A percentile compares a stretch with the other conserved stretches of the same genome.
phyloP scores from a whole-genome alignment of 2,888 invertebrate species.

The Oscheius myriophilus region DNA sequence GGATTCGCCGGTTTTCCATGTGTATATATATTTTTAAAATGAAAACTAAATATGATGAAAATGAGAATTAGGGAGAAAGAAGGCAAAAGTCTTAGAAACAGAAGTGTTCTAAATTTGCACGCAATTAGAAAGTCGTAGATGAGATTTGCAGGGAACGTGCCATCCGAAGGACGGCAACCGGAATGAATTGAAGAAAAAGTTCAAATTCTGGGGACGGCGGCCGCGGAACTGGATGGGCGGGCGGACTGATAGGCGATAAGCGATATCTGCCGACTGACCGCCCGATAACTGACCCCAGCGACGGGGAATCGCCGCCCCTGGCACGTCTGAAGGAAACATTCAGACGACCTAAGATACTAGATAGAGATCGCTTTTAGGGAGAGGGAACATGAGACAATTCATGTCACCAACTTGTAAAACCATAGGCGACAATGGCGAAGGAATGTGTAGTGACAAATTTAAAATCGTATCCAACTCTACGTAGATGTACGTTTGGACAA shows the following conservation, averaged over 20 bases:
- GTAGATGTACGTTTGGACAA: too few relatives aligned
- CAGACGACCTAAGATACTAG: background rate
- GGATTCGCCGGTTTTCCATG: too few relatives aligned
- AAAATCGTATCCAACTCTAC: background rate
- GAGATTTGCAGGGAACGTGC: background rate
- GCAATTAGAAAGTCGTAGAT: background rate
- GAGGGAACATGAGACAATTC: background rate
- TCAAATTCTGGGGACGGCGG: background rate
- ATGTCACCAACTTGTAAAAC: too few relatives aligned
- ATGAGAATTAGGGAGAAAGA: too few relatives aligned
- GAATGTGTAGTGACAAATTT: background rate
- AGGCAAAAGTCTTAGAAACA: background rate
- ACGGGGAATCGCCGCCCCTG: background rate
- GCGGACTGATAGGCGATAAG: conserved; percentile 25
- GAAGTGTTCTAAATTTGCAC: background rate
- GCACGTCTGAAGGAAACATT: background rate
- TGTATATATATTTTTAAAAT: too few relatives aligned
- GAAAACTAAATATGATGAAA: too few relatives aligned
- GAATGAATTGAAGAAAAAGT: background rate
- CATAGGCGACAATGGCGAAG: background rate
- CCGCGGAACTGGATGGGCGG: conserved; percentile 20
- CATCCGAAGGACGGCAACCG: background rate
- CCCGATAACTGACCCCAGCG: conserved; percentile 7
- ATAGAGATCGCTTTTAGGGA: background rate
- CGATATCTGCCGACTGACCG: conserved; percentile 22